A percentile compares a stretch with the other conserved stretches of the same genome.
These are phyloP conservation scores for Lepidocyrtinus sp. DNA, from an alignment of 2,888 invertebrate species.

Conservation along the genomic window DNA sequence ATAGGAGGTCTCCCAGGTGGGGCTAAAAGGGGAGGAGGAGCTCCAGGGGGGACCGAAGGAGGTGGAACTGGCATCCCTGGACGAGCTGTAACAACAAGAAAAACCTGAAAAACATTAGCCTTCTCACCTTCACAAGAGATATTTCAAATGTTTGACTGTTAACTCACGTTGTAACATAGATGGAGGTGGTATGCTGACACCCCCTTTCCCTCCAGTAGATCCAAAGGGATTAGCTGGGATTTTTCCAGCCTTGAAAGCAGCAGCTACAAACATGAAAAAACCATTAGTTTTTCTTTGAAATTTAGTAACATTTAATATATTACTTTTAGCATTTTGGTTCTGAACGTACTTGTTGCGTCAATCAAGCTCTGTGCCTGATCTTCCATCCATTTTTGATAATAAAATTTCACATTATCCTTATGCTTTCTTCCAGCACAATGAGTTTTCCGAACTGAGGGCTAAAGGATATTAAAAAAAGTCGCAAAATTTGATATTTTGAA, in stretches of 20 bases:
- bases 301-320: no score
- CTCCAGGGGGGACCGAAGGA: slow-evolving; percentile 69
- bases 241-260: slow-evolving; percentile 97
- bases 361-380: slow-evolving; percentile 99
- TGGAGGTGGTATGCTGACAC: slow-evolving; percentile 87
- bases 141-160: no score
- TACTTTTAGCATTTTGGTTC: no score
- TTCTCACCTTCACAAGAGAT: no score
- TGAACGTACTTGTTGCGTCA: slow-evolving; percentile 85
- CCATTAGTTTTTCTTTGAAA: no score
- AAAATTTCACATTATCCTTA: slow-evolving; percentile 99
- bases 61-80: slow-evolving; percentile 71
- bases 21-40: slow-evolving; percentile 79
- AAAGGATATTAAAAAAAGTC: slow-evolving; percentile 63
- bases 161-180: slow-evolving; percentile 70
- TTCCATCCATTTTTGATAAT: slow-evolving; percentile 99
- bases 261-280: slow-evolving; percentile 76
- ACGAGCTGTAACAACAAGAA: slow-evolving; percentile 57
- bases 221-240: slow-evolving; percentile 91
- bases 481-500: slow-evolving; percentile 27
- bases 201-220: slow-evolving; percentile 73
- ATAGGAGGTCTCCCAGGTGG: slow-evolving; percentile 71
- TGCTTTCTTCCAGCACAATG: slow-evolving; percentile 99
- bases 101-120: no score
- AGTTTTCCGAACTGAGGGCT: slow-evolving; percentile 97